Percentiles rank a stretch among this genome's conserved stretches.
phyloP scores from a whole-genome alignment of 2,888 invertebrate genomes.

The Alviniconcha strummeri region DNA sequence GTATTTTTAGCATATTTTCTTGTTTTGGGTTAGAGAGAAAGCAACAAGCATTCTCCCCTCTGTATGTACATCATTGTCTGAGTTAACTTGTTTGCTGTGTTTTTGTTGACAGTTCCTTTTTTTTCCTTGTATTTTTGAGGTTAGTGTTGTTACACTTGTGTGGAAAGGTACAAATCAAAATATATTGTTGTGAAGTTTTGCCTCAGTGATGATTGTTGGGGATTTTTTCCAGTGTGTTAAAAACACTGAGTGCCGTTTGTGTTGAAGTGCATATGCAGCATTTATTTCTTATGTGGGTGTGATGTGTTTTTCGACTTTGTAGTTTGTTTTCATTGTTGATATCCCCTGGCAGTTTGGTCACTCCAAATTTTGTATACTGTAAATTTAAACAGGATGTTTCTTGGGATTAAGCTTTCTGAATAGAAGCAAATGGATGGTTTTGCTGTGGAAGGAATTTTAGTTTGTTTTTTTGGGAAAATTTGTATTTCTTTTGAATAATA shows the following conservation, averaged over 20 bases:
- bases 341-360: constrained; percentile 28
- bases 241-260: constrained; percentile 32
- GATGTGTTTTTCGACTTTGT: constrained; percentile 11
- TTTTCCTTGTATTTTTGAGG: constrained; percentile 31
- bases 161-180: constrained; percentile 42
- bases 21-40: too few relatives aligned
- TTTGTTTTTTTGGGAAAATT: not conserved
- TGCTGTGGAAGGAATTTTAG: constrained; percentile 5
- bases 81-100: constrained; percentile 42
- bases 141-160: constrained; percentile 32
- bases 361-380: constrained; percentile 21
- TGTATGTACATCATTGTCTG: not conserved
- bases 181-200: constrained; percentile 39
- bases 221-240: constrained; percentile 24
- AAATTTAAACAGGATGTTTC: not conserved
- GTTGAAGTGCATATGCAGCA: constrained; percentile 32
- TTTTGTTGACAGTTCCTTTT: constrained; percentile 33
- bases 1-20: too few relatives aligned
- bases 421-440: not conserved
- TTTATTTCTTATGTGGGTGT: constrained; percentile 19
- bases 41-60: constrained; percentile 12
- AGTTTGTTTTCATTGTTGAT: constrained; percentile 23
- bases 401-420: not conserved
- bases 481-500: constrained; percentile 3
- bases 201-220: constrained; percentile 24